phyloP scores from a whole-genome alignment of 2,797 vertebrate genomes.

The Poeciliopsis gracilis region DNA sequence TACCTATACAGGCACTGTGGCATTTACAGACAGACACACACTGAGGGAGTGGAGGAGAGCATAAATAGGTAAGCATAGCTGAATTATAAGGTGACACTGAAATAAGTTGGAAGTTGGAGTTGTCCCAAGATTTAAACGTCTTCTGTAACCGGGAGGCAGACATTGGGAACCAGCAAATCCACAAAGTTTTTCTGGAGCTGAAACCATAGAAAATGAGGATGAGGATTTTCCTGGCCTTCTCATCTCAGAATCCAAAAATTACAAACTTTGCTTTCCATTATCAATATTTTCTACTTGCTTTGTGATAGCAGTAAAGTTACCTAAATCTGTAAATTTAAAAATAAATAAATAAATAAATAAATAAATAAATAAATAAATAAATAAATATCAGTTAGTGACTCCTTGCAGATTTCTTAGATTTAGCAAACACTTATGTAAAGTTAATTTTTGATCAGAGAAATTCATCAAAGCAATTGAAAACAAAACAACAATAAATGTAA shows the following conservation, averaged over 20 bases:
- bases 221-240: neutral
- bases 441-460: neutral
- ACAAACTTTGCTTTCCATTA: constrained; percentile 23
- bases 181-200: constrained; percentile 50
- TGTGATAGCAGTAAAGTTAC: neutral
- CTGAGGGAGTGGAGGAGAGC: constrained; percentile 37
- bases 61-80: constrained; percentile 50
- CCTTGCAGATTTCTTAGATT: neutral
- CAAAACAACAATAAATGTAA: neutral
- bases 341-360: neutral
- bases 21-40: constrained; percentile 40
- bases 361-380: no score
- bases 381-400: neutral
- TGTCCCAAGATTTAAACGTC: constrained; percentile 46
- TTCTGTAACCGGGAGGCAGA: constrained; percentile 53
- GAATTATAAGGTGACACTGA: constrained; percentile 64
- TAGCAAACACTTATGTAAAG: neutral
- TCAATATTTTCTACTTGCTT: constrained; percentile 8
- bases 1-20: constrained; percentile 33
- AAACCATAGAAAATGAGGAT: constrained; percentile 30
- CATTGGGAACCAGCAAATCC: constrained; percentile 39
- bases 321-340: neutral
- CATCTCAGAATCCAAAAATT: constrained; percentile 15
- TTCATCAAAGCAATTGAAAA: neutral
- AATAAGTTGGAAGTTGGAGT: constrained; percentile 57